Base-by-base conservation (phyloP, 2,797 vertebrate species). In the Setipinna tenuifilis region DNA sequence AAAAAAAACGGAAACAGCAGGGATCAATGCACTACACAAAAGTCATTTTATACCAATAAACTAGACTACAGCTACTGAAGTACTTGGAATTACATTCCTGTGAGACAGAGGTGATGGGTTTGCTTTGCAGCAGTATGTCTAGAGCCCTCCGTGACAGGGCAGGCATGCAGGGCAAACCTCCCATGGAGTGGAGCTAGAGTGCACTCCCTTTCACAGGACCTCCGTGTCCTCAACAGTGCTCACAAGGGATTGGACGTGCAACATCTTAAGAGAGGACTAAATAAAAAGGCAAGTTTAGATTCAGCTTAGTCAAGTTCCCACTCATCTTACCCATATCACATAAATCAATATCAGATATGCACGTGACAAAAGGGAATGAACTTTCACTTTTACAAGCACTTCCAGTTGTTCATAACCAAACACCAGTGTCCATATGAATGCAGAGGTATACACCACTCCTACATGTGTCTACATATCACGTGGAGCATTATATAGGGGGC, bases 171-270 rank as follows among this genome's bases (percentile, higher is more conserved):
- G 71, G 25, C 31, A 78, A 41, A 41, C 35, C 71, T 44, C 35
- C 35, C 71, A 78, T 6, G 16, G 68, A 75, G 71, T 17, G 31
- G 71, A 41, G 17, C 21, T 44, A 41, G 31, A 78, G 31, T 19
- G 71, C 71, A 7, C 16, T 78, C 12, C 35, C 71, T 78, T 78
- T 78, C 71, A 78, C 71, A 78, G 35, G 71, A 78, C 71, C 71
- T 44, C 71, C 7, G 10, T 10, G 71, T 78, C 71, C 35, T 78
- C 17, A 78, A 21, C 35, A 21, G 7, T 19, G 19, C 19, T 78
- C 35, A 78, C 35, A 19, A 44, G 71, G 71, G 31, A 78, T 44
- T 44, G 35, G 31, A 78, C 16, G 35, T 41, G 1, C 35, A 44
- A 16, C 31, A 78, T 78, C 71, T 44, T 16, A 16, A n/a, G 25